A percentile compares a stretch with the other conserved stretches of the same genome.
Conservation (phyloP, 2,797 vertebrate genomes). For the Mus spretus region DNA sequence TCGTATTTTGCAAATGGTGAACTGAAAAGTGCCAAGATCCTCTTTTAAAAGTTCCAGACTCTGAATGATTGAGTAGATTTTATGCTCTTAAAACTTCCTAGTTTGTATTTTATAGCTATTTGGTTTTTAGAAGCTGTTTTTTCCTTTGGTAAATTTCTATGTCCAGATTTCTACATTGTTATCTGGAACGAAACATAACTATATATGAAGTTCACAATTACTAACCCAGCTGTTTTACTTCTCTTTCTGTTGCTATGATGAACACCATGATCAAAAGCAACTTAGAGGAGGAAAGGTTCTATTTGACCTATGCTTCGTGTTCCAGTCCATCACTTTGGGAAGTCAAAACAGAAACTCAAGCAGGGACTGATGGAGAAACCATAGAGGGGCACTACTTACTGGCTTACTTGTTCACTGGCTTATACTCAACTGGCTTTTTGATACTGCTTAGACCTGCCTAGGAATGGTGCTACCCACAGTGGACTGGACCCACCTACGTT, state of each 20-base stretch:
- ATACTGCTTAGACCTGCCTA: not conserved
- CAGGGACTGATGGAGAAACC: not conserved
- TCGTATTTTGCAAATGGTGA: not conserved
- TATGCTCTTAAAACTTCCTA: conserved; percentile 6
- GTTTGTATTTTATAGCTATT: not conserved
- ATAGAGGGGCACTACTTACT: not conserved
- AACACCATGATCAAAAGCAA: not conserved
- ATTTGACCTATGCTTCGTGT: not conserved
- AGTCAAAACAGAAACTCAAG: not conserved
- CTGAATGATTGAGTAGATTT: not conserved
- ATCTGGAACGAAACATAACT: not conserved
- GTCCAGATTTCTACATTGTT: not conserved
- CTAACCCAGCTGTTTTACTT: not conserved
- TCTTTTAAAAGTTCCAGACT: not conserved
- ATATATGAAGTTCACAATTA: not conserved
- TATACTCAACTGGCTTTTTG: not conserved
- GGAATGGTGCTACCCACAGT: not conserved
- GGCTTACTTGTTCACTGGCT: not conserved
- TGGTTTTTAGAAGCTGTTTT: conserved; percentile 10
- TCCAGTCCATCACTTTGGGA: not conserved
- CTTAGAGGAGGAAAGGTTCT: not conserved
- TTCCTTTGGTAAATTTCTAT: conserved; percentile 16
- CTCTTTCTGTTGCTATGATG: not conserved
- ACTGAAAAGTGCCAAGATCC: not conserved
- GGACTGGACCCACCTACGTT: not conserved